Evolutionary conservation across 2,113 vertebrate genomes (phyloP), one percentile per base, ranked within the genome.

Genomic region (Nesospiza acunhae): DNA sequence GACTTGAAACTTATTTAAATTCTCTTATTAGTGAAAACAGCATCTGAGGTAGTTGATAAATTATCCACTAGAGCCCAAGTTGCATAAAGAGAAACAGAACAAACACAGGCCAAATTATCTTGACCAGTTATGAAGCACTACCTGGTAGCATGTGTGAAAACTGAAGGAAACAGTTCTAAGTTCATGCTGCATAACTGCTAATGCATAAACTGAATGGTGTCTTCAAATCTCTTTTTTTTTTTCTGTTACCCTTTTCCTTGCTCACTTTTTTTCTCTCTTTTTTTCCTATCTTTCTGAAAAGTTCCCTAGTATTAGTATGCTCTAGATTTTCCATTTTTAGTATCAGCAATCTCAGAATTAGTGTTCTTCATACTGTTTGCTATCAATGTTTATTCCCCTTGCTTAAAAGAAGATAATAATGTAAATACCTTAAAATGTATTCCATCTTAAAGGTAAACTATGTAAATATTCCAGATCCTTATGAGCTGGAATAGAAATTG

Each of bases 191-290:
- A 12, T 24, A 64, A 59, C 4, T 33, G 3, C 27, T 56, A 30
- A 35, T 35, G 10, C 2, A 52, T n/a, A 44, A 72, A 49, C 13
- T 41, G 8, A 39, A 60, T 30, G 16, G 19, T 55, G 47, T 5
- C 2, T 67, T 72, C 7, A 75, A 24, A 69, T 39, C 0, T 47
- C 3, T 35, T 14, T 35, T 69, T 35, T 9, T 16, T 42, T 26
- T 24, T 31, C 5, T 53, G 1, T 52, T 67, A 23, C 3, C 1
- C 0, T 75, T 26, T 66, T 33, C 4, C 16, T 37, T 55, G 50
- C 15, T 50, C 5, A 19, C 1, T 17, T 42, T 7, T 22, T 14
- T 28, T 16, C 6, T 13, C 13, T 14, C 16, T 26, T 6, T 2
- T 10, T 56, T 39, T 18, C 10, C 0, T 14, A 2, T 42, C 13